Evolutionary conservation across 2,113 vertebrate species (phyloP).

Genomic region (Fulica atra): DNA sequence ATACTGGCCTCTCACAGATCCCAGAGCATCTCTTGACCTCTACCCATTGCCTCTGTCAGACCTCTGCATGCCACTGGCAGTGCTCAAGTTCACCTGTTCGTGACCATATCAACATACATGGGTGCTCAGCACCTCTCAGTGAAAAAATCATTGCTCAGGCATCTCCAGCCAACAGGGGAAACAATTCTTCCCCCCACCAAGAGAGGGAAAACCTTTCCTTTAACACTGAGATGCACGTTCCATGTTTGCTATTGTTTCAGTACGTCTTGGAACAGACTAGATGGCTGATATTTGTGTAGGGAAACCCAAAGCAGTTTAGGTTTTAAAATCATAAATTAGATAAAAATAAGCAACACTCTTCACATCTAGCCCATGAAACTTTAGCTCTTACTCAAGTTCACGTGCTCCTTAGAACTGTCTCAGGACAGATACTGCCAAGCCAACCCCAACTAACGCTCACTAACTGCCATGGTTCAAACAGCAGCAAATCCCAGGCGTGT

Average conservation of each 20-base stretch:
- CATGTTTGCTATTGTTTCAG: neutral
- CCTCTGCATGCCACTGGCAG: neutral
- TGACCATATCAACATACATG: neutral
- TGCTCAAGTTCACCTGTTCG: neutral
- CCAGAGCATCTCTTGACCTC: fast-evolving
- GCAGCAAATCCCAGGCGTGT: neutral
- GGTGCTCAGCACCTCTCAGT: neutral
- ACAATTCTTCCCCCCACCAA: neutral
- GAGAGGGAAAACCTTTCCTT: neutral
- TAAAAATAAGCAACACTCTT: neutral
- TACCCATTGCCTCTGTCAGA: neutral
- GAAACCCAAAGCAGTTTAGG: neutral
- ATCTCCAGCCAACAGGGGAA: neutral
- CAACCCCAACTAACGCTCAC: neutral
- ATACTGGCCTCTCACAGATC: fast-evolving
- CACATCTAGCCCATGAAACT: neutral
- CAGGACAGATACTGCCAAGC: neutral
- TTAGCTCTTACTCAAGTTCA: neutral
- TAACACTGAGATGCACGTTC: neutral
- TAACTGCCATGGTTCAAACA: neutral
- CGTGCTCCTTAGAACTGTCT: neutral
- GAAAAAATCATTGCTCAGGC: neutral
- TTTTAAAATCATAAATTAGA: neutral
- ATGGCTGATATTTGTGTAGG: neutral
- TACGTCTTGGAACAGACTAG: neutral